Evolutionary conservation across 2,888 invertebrate genomes (phyloP).

Genomic region (Ferdinandea cuprea): DNA sequence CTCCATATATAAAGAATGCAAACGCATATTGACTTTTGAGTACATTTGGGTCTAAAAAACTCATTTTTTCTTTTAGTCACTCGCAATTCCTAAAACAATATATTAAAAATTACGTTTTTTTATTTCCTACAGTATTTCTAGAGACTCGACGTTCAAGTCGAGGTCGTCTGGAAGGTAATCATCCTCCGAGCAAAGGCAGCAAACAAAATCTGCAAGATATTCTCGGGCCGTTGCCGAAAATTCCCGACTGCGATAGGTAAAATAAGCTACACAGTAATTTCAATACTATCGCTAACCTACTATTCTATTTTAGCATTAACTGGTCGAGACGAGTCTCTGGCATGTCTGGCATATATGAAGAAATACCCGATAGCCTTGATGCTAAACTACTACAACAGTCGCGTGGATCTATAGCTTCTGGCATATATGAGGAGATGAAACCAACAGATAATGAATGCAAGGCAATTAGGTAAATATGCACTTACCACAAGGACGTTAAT

Average conservation of each 20-base stretch:
- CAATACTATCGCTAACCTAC: background rate
- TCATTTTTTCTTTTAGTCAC: no score
- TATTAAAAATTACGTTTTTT: background rate
- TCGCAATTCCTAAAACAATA: no score
- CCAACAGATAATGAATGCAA: constrained; percentile 75
- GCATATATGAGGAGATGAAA: constrained; percentile 83
- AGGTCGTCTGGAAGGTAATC: constrained; percentile 66
- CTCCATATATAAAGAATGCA: no score
- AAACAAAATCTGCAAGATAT: constrained; percentile 76
- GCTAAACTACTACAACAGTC: constrained; percentile 73
- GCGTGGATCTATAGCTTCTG: constrained; percentile 81
- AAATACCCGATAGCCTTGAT: constrained; percentile 79
- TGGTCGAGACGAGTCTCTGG: constrained; percentile 79
- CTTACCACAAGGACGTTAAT: background rate
- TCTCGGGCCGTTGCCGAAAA: constrained; percentile 81
- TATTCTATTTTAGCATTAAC: constrained; percentile 52
- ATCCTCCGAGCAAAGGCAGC: constrained; percentile 29
- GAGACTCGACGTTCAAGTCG: constrained; percentile 81
- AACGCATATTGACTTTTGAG: no score
- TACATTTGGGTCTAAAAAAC: no score
- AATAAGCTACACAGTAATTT: background rate
- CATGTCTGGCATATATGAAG: constrained; percentile 82
- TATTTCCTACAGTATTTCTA: constrained; percentile 77
- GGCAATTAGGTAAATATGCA: constrained; percentile 71
- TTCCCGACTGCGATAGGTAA: constrained; percentile 79